Percentiles rank a stretch among this genome's conserved stretches.
Evolutionary conservation across 2,797 vertebrate genomes (phyloP).

Genomic region (Antennarius maculatus): DNA sequence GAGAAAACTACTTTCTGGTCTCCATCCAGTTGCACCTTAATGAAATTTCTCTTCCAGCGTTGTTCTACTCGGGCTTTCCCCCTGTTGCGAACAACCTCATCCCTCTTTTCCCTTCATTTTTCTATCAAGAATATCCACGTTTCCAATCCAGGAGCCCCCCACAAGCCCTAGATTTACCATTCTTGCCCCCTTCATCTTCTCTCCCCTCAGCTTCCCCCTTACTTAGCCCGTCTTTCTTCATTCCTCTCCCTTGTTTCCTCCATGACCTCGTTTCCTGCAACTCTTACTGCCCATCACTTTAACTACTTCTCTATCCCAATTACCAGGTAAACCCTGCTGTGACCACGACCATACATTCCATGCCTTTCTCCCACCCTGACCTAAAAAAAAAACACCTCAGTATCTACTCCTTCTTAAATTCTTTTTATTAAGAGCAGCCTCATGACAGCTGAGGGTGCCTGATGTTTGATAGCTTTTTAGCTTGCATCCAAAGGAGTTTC

Average conservation of each 20-base stretch:
- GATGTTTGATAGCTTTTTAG: slow-evolving; percentile 76
- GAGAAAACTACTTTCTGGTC: slow-evolving; percentile 34
- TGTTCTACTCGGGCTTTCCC: slow-evolving; percentile 32
- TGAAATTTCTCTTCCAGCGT: slow-evolving; percentile 50
- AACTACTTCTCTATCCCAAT: slow-evolving; percentile 67
- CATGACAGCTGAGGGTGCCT: slow-evolving; percentile 48
- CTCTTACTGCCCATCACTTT: slow-evolving; percentile 33
- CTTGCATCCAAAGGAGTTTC: slow-evolving; percentile 55
- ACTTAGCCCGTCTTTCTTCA: slow-evolving; percentile 1
- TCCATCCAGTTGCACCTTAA: slow-evolving; percentile 39
- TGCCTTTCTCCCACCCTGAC: slow-evolving; percentile 43
- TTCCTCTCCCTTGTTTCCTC: slow-evolving; percentile 6
- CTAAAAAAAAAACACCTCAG: slow-evolving; percentile 44
- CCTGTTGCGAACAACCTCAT: slow-evolving; percentile 20
- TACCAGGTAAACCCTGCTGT: slow-evolving; percentile 57
- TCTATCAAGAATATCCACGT: slow-evolving; percentile 35
- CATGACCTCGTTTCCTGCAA: slow-evolving; percentile 28
- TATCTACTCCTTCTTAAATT: slow-evolving; percentile 4
- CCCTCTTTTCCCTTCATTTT: slow-evolving; percentile 39
- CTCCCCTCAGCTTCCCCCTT: background rate
- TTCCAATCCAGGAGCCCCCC: slow-evolving; percentile 10
- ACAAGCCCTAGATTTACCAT: slow-evolving; percentile 3
- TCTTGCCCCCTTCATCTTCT: background rate
- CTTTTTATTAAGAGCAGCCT: slow-evolving; percentile 47
- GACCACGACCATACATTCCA: slow-evolving; percentile 34